phyloP scores from a whole-genome alignment of 2,888 invertebrate genomes.

The Tipula unca region DNA sequence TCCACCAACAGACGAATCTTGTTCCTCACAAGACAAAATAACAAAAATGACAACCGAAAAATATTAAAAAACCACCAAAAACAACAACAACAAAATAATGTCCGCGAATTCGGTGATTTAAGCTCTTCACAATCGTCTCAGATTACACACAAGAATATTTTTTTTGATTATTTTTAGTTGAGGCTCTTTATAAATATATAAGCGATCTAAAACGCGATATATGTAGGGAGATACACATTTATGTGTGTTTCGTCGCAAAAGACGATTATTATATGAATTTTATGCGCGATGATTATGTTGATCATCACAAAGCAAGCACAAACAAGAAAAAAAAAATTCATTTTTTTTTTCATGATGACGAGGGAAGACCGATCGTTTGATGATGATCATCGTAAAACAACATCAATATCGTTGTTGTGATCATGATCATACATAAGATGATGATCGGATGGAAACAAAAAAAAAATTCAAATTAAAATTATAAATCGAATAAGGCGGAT shows the following conservation, averaged over 20 bases:
- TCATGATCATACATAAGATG: neutral
- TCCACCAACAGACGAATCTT: neutral
- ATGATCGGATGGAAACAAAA: neutral
- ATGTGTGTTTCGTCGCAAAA: neutral
- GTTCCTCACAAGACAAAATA: neutral
- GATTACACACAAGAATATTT: neutral
- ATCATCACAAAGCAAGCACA: neutral
- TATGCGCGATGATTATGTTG: neutral
- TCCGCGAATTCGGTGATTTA: constrained; percentile 18
- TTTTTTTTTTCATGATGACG: neutral
- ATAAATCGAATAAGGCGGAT: neutral
- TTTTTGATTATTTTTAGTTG: neutral
- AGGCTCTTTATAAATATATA: neutral
- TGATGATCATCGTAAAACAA: neutral
- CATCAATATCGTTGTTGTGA: neutral
- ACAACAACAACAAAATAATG: constrained; percentile 16
- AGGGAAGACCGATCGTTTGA: neutral
- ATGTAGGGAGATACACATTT: neutral
- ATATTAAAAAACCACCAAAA: neutral
- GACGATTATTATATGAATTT: neutral
- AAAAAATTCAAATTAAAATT: neutral
- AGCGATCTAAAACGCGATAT: neutral
- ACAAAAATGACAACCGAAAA: constrained; percentile 17
- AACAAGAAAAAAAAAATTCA: neutral
- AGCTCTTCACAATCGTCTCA: constrained; percentile 16